Base-by-base conservation (phyloP, 2,888 invertebrate genomes). In the Laothoe populi region DNA sequence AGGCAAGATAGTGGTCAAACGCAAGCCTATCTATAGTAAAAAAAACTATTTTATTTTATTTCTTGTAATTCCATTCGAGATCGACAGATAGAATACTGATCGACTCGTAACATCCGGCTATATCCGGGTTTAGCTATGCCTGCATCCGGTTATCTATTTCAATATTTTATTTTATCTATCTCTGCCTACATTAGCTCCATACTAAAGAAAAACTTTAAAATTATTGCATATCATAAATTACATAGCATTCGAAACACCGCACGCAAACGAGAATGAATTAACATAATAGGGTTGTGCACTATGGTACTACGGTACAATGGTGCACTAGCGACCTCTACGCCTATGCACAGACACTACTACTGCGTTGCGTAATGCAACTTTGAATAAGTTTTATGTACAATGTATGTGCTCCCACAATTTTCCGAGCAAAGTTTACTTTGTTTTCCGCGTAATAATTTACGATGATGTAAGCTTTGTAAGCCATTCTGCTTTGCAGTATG, bases 341-440 rank as follows among this genome's bases (percentile, higher is more conserved):
- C 19, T 19, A 35, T 19, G 53, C 11, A 19, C 11, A 1, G 31
- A 3, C 16, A 53, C 53, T 31, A 19, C 35, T 19, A 53, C 19
- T 53, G 53, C 53, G 53, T 35, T 53, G 53, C 53, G 53, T 35
- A 53, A 53, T 53, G 53, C 53, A 53, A 53, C 53, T 53, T 31
- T 49, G 4, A 19, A 35, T 31, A 53, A 53, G 35, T 35, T 53
- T 53, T 19, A 11, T 4, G 19, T 35, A 13, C 19, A 53, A 10
- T 31, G 31, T 38, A 38, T 13, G 8, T 4, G 0, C 21, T 35
- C 16, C 26, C 31, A 16, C 16, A 31, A 31, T 53, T 31, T 31
- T 31, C 11, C 19, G 31, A 35, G 35, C 53, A 35, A 53, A 53
- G 31, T 53, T 35, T 35, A 19, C 19, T 44, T 31, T 11, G 53